phyloP scores from a whole-genome alignment of 2,797 vertebrate genomes.

The Myotis findleyi region DNA sequence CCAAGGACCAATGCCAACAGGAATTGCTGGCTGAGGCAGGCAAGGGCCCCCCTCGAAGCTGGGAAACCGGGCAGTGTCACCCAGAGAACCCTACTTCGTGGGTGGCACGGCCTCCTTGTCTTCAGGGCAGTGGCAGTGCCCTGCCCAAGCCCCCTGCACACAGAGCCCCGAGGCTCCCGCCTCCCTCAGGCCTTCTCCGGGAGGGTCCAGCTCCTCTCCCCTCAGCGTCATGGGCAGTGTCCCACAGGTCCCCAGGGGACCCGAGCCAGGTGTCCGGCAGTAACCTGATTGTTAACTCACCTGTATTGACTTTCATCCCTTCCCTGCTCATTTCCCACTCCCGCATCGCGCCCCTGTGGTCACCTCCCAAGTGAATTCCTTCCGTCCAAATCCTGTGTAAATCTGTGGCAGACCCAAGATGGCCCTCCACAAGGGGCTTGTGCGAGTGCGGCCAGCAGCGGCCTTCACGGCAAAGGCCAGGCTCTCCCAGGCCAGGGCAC shows the following conservation, averaged over 20 bases:
- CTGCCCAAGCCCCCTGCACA: neutral
- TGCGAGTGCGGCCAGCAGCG: too few relatives aligned
- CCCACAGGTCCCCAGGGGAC: neutral
- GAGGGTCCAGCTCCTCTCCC: neutral
- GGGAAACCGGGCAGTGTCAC: neutral
- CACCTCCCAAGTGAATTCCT: neutral
- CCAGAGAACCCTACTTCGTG: neutral
- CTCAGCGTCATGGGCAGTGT: rapidly evolving
- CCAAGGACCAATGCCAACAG: neutral
- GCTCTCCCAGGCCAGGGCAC: neutral
- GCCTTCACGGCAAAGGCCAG: neutral
- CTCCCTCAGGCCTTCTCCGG: neutral
- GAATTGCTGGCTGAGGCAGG: neutral
- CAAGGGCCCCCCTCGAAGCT: neutral
- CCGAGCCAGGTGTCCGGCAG: neutral
- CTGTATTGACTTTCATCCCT: neutral
- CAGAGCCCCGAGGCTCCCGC: neutral
- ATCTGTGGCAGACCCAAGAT: neutral
- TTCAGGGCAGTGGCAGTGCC: neutral
- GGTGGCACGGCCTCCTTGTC: rapidly evolving
- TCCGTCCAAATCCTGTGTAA: neutral
- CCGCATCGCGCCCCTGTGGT: neutral
- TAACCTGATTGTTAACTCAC: neutral
- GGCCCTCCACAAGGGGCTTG: neutral
- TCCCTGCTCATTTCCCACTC: too few relatives aligned